Evolutionary conservation across 2,888 invertebrate species (phyloP).

Genomic region (Aleiodes alternator): DNA sequence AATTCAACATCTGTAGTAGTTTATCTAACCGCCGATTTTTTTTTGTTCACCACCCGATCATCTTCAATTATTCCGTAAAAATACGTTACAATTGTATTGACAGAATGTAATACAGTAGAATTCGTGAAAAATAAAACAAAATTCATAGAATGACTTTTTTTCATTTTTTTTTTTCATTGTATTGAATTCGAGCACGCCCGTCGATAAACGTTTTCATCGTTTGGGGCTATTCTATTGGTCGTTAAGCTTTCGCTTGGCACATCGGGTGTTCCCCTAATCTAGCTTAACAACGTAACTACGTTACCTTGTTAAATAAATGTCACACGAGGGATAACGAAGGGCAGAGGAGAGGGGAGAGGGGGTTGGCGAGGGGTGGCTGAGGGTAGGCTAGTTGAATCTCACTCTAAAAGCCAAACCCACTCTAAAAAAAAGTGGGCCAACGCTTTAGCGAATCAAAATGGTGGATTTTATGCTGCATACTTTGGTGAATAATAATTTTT

Average conservation of each 20-base stretch:
- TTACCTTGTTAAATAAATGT: slow-evolving; percentile 73
- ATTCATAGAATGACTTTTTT: slow-evolving; percentile 18
- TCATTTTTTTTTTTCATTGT: slow-evolving; percentile 7
- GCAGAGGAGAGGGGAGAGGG: neutral
- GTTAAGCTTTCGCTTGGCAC: slow-evolving; percentile 63
- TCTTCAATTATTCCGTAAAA: no score
- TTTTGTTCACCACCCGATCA: no score
- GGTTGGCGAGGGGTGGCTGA: slow-evolving; percentile 60
- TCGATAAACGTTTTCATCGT: slow-evolving; percentile 59
- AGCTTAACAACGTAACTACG: slow-evolving; percentile 68
- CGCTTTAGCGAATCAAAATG: slow-evolving; percentile 66
- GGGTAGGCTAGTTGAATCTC: slow-evolving; percentile 52
- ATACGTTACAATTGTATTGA: neutral
- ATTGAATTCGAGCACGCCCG: slow-evolving; percentile 38
- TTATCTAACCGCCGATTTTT: no score
- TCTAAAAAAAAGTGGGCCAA: slow-evolving; percentile 69
- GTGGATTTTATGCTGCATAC: slow-evolving; percentile 54
- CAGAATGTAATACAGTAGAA: neutral
- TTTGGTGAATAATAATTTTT: neutral
- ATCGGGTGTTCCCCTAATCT: slow-evolving; percentile 68
- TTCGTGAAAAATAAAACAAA: slow-evolving; percentile 8
- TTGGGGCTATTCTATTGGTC: slow-evolving; percentile 69
- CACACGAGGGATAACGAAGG: slow-evolving; percentile 50
- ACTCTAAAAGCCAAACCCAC: slow-evolving; percentile 62
- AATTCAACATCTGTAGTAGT: no score